Conservation (phyloP, 2,113 vertebrate species). For the Mixornis gularis region DNA sequence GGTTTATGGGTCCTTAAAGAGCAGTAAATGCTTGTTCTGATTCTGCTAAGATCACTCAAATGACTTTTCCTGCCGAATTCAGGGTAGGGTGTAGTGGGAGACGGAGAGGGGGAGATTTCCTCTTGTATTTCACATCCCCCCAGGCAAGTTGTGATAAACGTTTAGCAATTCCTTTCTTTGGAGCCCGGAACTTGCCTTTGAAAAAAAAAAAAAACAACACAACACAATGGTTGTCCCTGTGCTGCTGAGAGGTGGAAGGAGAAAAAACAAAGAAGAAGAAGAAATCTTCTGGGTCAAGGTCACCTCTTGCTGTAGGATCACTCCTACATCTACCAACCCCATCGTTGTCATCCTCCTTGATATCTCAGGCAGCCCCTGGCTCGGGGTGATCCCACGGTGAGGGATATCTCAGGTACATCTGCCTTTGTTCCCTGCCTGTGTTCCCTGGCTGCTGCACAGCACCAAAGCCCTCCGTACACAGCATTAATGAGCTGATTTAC, state of each 20-base stretch:
- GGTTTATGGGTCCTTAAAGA: conserved; percentile 60
- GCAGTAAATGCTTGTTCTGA: conserved; percentile 37
- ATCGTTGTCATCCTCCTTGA: neutral
- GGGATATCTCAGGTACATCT: fast-evolving
- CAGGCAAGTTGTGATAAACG: neutral
- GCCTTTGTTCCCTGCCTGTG: neutral
- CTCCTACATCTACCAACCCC: fast-evolving
- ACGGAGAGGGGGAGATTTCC: neutral
- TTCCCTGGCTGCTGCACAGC: neutral
- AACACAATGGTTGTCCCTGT: fast-evolving
- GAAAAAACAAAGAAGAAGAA: neutral
- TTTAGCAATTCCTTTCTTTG: neutral
- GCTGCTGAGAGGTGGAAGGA: neutral
- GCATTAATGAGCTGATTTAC: neutral
- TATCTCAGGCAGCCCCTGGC: neutral
- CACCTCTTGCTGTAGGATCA: neutral
- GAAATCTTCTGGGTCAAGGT: neutral
- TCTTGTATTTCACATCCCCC: conserved; percentile 9
- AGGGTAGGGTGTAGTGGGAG: neutral
- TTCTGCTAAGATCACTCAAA: conserved; percentile 12
- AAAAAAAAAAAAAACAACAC: neutral
- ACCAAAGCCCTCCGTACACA: fast-evolving
- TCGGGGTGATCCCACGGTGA: fast-evolving
- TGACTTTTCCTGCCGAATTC: neutral
- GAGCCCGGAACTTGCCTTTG: neutral